Conservation (phyloP, 2,797 vertebrate genomes). For the Sebastes oblongus region DNA sequence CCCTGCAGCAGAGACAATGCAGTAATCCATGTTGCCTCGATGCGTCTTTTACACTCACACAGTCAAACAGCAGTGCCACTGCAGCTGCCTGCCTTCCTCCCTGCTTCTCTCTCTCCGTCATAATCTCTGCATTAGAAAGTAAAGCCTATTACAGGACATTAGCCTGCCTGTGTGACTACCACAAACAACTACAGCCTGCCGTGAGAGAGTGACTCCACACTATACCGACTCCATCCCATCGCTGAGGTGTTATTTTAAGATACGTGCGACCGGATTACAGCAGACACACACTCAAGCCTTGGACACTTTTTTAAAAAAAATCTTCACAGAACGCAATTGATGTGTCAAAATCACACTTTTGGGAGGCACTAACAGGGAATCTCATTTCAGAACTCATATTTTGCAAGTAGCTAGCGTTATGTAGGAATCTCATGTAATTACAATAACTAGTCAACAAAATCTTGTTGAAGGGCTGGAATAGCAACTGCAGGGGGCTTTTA, state of each 20-base stretch:
- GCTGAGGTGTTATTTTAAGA: not conserved
- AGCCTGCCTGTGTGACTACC: not conserved
- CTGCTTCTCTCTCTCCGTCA: slow-evolving; percentile 16
- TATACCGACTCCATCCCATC: not conserved
- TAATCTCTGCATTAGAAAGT: slow-evolving; percentile 48
- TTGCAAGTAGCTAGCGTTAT: not conserved
- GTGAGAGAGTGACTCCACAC: not conserved
- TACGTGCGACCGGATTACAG: not conserved
- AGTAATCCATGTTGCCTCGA: not conserved
- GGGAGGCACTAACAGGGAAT: not conserved
- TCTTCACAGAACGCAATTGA: not conserved
- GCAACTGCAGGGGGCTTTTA: not conserved
- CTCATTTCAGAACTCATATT: not conserved
- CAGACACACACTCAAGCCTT: no score
- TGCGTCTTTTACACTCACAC: not conserved
- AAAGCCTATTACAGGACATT: slow-evolving; percentile 63
- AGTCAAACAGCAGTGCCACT: not conserved
- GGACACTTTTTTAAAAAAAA: not conserved
- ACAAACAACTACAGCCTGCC: not conserved
- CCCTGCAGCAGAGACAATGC: slow-evolving; percentile 4
- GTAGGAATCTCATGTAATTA: not conserved
- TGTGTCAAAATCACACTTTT: not conserved
- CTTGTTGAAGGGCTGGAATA: not conserved
- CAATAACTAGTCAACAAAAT: not conserved
- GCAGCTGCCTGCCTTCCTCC: not conserved